These are phyloP conservation scores for Helostoma temminkii DNA, from an alignment of 2,797 vertebrate genomes.

Conservation along the genomic window DNA sequence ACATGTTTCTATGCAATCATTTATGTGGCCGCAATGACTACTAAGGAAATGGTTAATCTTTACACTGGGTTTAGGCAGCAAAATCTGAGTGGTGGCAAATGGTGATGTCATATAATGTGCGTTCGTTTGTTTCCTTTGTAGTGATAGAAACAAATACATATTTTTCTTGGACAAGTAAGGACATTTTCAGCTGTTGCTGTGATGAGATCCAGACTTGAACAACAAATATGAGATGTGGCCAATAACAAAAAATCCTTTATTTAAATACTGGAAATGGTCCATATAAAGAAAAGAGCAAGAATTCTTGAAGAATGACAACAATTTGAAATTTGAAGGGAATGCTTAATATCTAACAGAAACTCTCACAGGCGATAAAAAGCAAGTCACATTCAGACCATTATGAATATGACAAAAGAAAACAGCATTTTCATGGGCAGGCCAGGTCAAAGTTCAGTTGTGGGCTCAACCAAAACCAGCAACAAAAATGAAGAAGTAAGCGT, in stretches of 20 bases:
- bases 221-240: constrained; percentile 45
- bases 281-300: constrained; percentile 13
- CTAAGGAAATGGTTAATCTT: constrained; percentile 46
- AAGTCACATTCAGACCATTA: background rate
- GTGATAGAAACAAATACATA: constrained; percentile 26
- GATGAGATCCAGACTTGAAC: constrained; percentile 34
- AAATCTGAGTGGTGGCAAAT: background rate
- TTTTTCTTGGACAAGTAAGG: background rate
- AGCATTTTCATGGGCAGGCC: constrained; percentile 7
- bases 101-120: constrained; percentile 31
- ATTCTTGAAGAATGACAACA: constrained; percentile 16
- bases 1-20: constrained; percentile 44
- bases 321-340: background rate
- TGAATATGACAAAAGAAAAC: constrained; percentile 18
- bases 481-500: background rate
- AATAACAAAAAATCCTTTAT: constrained; percentile 18
- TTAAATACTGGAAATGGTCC: constrained; percentile 13
- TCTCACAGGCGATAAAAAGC: constrained; percentile 2
- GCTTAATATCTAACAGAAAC: constrained; percentile 6
- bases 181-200: constrained; percentile 38
- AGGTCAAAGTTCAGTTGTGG: background rate
- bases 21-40: constrained; percentile 24
- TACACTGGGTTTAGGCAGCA: constrained; percentile 40
- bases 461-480: background rate
- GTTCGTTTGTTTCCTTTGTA: constrained; percentile 17